Base-by-base conservation (phyloP, 2,888 invertebrate species). In the Metacarcinus magister region DNA sequence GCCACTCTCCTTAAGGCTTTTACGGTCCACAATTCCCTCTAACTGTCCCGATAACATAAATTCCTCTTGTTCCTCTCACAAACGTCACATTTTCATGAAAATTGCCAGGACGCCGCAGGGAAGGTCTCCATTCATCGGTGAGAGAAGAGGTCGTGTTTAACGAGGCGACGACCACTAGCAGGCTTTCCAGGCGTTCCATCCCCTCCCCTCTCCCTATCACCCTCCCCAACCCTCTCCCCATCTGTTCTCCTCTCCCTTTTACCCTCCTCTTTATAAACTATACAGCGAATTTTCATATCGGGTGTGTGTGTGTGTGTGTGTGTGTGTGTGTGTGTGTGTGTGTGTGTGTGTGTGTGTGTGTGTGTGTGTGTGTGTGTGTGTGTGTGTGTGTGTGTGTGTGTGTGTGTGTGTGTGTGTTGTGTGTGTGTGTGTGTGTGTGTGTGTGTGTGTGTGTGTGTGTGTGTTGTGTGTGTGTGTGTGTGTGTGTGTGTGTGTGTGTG, bases 1-100 rank as follows among this genome's bases (percentile, higher is more conserved):
- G 67, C 67, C 67, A 67, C 67, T n/a, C 67, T 67, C 67, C 67
- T 67, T n/a, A 67, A 67, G 67, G 67, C 67, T 67, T n/a, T 67
- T 67, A 67, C 67, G 67, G n/a, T n/a, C 67, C 67, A 67, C 67
- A 67, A 67, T 67, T 67, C n/a, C 67, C n/a, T 67, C 67, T 67
- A 67, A 67, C 67, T 67, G 67, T 67, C 67, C 67, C 67, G 67
- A 67, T 67, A 67, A 67, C 67, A 67, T 67, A 67, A 67, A 67
- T 67, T 67, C n/a, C 67, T 67, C 67, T 67, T 67, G 67, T 67
- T 67, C 67, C 67, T 67, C 67, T 67, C 67, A 67, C 67, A 67
- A 67, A 67, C n/a, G 67, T 67, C 67, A 67, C 67, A 67, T 67
- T 67, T 67, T 67, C 67, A 67, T 67, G 67, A 67, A 67, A 67